These are phyloP conservation scores for Tipula vernalis DNA, from an alignment of 2,888 invertebrate species.

Conservation along the genomic window DNA sequence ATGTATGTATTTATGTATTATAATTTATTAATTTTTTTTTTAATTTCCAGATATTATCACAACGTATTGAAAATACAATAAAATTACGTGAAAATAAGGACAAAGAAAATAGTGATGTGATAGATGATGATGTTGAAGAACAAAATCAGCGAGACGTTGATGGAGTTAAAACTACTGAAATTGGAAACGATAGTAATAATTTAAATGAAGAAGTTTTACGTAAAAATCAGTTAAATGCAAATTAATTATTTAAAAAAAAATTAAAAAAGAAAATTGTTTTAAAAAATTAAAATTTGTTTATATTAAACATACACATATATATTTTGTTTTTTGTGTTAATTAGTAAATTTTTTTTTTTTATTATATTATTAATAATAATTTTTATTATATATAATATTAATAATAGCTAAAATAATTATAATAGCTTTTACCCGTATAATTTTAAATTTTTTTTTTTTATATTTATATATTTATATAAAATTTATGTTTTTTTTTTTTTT, in stretches of 20 bases:
- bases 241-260: background rate
- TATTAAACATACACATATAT: constrained; percentile 9
- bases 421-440: constrained; percentile 12
- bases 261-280: background rate
- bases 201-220: constrained; percentile 9
- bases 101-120: constrained; percentile 25
- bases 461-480: background rate
- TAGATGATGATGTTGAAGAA: constrained; percentile 22
- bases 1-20: background rate
- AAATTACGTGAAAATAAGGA: constrained; percentile 18
- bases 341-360: background rate
- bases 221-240: background rate
- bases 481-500: constrained; percentile 6
- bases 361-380: background rate
- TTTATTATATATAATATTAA: constrained; percentile 5
- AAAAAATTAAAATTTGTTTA: constrained; percentile 5
- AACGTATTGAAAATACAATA: background rate
- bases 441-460: constrained; percentile 8
- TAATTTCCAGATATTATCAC: background rate
- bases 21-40: background rate
- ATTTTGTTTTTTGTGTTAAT: background rate
- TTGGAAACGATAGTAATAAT: constrained; percentile 19
- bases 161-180: constrained; percentile 8
- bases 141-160: background rate
- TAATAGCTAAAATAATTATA: constrained; percentile 7